Conservation (phyloP, 2,888 invertebrate species). For the Netelia fuscicornis region DNA sequence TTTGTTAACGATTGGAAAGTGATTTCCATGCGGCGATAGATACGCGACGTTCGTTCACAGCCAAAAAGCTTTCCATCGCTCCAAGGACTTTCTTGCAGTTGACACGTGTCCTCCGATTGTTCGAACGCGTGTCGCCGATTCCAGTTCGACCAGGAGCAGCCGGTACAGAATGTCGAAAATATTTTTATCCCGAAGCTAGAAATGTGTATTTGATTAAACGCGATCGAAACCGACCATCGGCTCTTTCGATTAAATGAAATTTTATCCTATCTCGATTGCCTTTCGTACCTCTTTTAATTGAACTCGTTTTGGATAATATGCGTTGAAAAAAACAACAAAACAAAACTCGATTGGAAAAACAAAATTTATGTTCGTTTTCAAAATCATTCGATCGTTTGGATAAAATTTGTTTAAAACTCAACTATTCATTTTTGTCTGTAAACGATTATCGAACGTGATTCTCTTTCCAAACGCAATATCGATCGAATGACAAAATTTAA, state of each 20-base stretch:
- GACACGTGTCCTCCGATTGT: not conserved
- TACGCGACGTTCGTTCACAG: not conserved
- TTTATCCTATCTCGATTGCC: not conserved
- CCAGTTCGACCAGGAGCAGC: too few species aligned
- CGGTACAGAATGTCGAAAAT: not conserved
- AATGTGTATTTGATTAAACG: not conserved
- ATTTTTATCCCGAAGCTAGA: not conserved
- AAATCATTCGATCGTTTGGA: too few species aligned
- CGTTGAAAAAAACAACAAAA: too few species aligned
- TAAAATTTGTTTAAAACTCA: too few species aligned
- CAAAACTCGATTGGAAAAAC: too few species aligned
- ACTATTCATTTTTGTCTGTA: too few species aligned
- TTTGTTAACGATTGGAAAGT: constrained; percentile 38
- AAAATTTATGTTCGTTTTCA: too few species aligned
- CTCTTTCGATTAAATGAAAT: not conserved
- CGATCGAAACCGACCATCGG: not conserved
- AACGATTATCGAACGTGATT: too few species aligned
- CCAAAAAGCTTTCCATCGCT: constrained; percentile 47
- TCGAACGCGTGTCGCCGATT: too few species aligned
- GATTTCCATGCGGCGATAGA: constrained; percentile 31
- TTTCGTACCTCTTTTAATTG: not conserved
- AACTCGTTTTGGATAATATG: not conserved
- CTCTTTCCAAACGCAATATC: too few species aligned
- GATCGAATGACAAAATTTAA: too few species aligned
- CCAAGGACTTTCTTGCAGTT: constrained; percentile 30